Base-by-base conservation (phyloP, 2,113 vertebrate genomes). In the Vulpes ferrilata region DNA sequence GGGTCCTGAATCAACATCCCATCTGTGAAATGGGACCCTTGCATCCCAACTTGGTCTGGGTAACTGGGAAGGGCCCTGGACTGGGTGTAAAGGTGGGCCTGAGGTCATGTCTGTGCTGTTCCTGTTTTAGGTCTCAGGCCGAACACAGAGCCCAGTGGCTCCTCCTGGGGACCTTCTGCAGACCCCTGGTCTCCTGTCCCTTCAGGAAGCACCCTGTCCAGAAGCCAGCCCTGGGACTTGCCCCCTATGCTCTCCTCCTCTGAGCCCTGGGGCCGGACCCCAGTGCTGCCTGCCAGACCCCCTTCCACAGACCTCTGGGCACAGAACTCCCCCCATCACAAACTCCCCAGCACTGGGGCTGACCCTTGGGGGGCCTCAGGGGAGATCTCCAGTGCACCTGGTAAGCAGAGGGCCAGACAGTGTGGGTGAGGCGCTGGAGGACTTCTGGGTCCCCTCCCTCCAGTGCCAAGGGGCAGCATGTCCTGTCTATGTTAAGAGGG, bases 201-300 rank as follows among this genome's bases (percentile, higher is more conserved):
- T 15, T 96, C 92, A 53, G 99, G 98, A 87, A 97, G 98, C 64
- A 96, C 83, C 30, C 1, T 97, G 27, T 98, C 98, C 0, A 88
- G 98, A 74, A 98, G 98, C 93, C 99, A 99, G 82, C 98, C 99
- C 48, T 99, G 98, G 99, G 98, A 98, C 90, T 97, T 98, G 85
- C 30, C 98, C 27, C 97, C 98, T 0, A 12, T 93, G 10, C 95
- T 98, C 67, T 97, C 98, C 38, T 98, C 98, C 5, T 98, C 98
- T 85, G 99, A 99, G 80, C 99, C 98, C 17, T 99, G 99, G 99
- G 98, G 98, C 93, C 97, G 98, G 98, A 98, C 89, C 0, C 92
- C 98, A 13, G 98, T 94, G 94, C 20, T 98, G 71, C 93, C 98
- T 90, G 97, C 98, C 4, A 96, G 98, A 95, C 97, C 98, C 96